Evolutionary conservation across 1,140 invertebrate species (phyloP), one percentile per base, ranked within the genome.

Genomic region (Nasonia vitripennis): DNA sequence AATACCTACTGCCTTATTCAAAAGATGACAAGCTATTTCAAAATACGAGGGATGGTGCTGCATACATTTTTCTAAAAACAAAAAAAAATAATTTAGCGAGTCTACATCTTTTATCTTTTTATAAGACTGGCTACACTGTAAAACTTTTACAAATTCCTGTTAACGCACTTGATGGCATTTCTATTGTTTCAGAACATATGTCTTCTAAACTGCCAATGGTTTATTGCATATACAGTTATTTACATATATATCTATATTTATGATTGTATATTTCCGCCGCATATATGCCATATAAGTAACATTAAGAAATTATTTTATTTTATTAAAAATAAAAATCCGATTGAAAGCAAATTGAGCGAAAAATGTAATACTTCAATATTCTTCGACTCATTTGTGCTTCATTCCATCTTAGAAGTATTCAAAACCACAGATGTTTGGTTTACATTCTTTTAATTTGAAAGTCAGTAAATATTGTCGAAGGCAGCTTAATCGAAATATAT

Each of bases 131-230:
- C 11, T 82, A 70, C 20, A 51, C 37, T 84, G 6, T 81, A 77
- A 73, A 71, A 85, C 34, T 79, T 79, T 73, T 62, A 81, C 17
- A 48, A 81, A 81, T 70, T 71, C 70, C 41, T 79, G 62, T 74
- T 41, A 23, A 74, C 34, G 84, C 84, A 86, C 84, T 86, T 86
- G 79, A 71, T 86, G 78, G 55, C 79, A 81, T 34, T 70, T 86
- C 34, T 70, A 67, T 75, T 67, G 0, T 62, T 75, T 74, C 37
- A 20, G 48, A 31, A 20, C 71, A 37, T 70, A 71, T 71, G 11
- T 80, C 45, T 90, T 89, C 86, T 70, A 87, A 91, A 91, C 90
- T 91, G 91, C 90, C 90, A 91, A 91, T 89, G 88, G 27, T 86
- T 89, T 89, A 89, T 91, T n/a, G 78, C 78, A 41, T 41, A 34